phyloP scores from a whole-genome alignment of 2,888 invertebrate genomes.

The Lomographa bimaculata region DNA sequence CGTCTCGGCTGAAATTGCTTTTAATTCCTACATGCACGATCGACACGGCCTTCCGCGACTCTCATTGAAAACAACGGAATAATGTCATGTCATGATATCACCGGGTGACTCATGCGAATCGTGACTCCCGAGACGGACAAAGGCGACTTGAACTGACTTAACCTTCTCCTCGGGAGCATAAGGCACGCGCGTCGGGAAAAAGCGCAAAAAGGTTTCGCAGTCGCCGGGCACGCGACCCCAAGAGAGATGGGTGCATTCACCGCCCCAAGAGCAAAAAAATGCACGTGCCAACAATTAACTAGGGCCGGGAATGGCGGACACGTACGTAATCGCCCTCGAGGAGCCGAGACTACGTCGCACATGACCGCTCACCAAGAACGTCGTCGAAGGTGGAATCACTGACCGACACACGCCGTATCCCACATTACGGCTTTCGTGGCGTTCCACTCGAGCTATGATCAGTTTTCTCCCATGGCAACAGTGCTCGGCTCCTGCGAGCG shows the following conservation, averaged over 20 bases:
- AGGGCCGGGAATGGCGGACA: constrained; percentile 46
- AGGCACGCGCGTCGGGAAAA: constrained; percentile 56
- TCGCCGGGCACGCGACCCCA: constrained; percentile 56
- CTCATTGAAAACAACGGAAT: constrained; percentile 54
- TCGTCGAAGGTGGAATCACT: constrained; percentile 55
- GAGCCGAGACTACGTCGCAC: constrained; percentile 45
- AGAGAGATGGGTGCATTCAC: constrained; percentile 61
- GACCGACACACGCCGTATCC: constrained; percentile 66
- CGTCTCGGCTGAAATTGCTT: constrained; percentile 35
- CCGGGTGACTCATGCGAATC: constrained; percentile 61
- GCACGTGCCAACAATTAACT: constrained; percentile 78
- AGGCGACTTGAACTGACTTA: constrained; percentile 62
- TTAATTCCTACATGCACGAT: constrained; percentile 34
- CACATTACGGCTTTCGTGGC: constrained; percentile 48
- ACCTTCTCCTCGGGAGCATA: constrained; percentile 64
- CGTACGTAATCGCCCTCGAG: constrained; percentile 50
- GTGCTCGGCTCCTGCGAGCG: constrained; percentile 36
- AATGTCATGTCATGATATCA: constrained; percentile 69
- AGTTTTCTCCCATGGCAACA: constrained; percentile 55
- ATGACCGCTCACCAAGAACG: constrained; percentile 66
- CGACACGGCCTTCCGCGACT: constrained; percentile 28
- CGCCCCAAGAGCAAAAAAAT: constrained; percentile 57
- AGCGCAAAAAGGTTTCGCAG: constrained; percentile 62
- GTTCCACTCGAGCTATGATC: constrained; percentile 61
- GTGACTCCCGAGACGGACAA: constrained; percentile 55